A percentile compares a stretch with the other conserved stretches of the same genome.
Evolutionary conservation across 2,113 vertebrate species (phyloP).

Genomic region (Chaenocephalus aceratus): DNA sequence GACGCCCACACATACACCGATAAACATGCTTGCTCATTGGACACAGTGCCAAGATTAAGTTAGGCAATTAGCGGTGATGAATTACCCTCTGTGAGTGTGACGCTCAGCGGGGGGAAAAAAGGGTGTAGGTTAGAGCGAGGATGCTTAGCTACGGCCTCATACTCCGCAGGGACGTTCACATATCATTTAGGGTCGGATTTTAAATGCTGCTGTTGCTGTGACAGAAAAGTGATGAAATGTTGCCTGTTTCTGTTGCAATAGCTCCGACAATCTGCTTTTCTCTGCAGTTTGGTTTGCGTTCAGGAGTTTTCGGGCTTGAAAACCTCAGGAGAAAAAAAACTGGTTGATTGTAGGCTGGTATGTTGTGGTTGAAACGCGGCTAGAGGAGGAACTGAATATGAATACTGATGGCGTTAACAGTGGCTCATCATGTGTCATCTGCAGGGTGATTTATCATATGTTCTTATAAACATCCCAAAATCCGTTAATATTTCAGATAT

Average conservation of each 20-base stretch:
- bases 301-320: not conserved
- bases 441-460: not conserved
- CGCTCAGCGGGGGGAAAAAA: conserved; percentile 17
- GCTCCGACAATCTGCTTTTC: conserved; percentile 30
- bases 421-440: not conserved
- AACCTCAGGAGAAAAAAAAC: not conserved
- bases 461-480: not conserved
- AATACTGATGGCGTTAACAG: not conserved
- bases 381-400: not conserved
- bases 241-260: conserved; percentile 47
- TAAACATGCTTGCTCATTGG: conserved; percentile 58
- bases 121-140: conserved; percentile 14
- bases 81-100: conserved; percentile 45
- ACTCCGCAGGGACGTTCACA: conserved; percentile 9
- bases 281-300: conserved; percentile 21
- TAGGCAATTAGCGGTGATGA: conserved; percentile 69
- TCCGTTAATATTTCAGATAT: not conserved
- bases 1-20: conserved; percentile 41
- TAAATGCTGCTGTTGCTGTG: conserved; percentile 20
- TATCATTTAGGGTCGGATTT: conserved; percentile 21
- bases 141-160: not conserved
- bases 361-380: conserved; percentile 16
- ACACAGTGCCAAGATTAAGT: conserved; percentile 62
- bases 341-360: not conserved
- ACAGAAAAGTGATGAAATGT: conserved; percentile 44